phyloP scores from a whole-genome alignment of 2,888 invertebrate species.

The Stratiomys singularior region DNA sequence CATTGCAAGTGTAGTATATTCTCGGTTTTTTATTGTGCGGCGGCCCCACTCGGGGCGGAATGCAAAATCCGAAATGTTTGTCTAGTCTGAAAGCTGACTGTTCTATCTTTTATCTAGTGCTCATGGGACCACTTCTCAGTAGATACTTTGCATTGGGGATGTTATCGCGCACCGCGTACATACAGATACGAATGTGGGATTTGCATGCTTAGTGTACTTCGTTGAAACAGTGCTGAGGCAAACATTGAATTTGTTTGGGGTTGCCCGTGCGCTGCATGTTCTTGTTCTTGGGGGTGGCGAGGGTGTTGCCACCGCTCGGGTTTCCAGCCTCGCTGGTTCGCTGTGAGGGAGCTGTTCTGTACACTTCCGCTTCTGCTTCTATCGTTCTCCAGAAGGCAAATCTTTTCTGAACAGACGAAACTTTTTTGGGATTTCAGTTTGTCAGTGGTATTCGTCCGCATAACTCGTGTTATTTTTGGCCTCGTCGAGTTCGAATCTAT shows the following conservation, averaged over 20 bases:
- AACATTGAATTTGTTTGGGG: slow-evolving; percentile 22
- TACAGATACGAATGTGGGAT: neutral
- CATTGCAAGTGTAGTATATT: neutral
- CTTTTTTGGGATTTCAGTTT: slow-evolving; percentile 40
- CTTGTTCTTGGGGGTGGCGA: slow-evolving; percentile 3
- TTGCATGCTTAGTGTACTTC: slow-evolving; percentile 16
- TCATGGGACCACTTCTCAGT: neutral
- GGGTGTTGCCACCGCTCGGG: neutral
- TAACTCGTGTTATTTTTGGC: neutral
- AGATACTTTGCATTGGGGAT: slow-evolving; percentile 1
- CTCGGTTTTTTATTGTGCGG: neutral
- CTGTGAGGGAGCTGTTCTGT: slow-evolving; percentile 1
- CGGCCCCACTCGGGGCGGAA: neutral
- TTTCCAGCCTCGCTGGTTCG: slow-evolving; percentile 17
- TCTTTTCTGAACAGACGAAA: slow-evolving; percentile 32
- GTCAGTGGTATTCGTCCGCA: slow-evolving; percentile 28
- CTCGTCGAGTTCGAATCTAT: neutral
- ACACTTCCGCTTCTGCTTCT: slow-evolving; percentile 8
- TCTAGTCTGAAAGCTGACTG: neutral
- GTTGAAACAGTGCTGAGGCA: neutral
- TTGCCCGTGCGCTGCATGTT: neutral
- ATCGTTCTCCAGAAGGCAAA: slow-evolving; percentile 27
- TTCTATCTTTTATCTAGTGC: neutral
- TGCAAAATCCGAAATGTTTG: neutral
- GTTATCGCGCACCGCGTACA: slow-evolving; percentile 8